Conservation (phyloP, 2,888 invertebrate genomes). For the Dicranocentrus wangi region DNA sequence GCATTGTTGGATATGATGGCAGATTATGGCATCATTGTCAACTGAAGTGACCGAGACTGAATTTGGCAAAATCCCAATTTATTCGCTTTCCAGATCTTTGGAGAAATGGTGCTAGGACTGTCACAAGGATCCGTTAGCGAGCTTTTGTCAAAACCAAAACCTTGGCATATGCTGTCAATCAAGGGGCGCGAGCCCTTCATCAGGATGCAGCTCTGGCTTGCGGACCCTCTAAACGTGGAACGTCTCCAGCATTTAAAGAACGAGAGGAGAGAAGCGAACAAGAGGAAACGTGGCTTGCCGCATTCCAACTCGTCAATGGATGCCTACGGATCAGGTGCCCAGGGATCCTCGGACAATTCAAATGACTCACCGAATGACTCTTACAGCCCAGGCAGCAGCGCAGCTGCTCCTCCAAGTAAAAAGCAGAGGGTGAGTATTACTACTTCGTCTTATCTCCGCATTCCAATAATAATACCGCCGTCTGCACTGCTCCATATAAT, state of each 20-base stretch:
- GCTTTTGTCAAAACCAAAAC: constrained; percentile 96
- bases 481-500: no score
- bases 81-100: constrained; percentile 86
- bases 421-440: constrained; percentile 72
- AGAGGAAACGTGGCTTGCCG: constrained; percentile 81
- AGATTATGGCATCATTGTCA: no score
- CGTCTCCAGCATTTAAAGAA: constrained; percentile 92
- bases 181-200: constrained; percentile 98
- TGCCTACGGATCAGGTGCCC: constrained; percentile 72
- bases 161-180: constrained; percentile 99
- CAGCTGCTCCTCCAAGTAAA: constrained; percentile 72
- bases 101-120: constrained; percentile 95
- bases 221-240: constrained; percentile 95
- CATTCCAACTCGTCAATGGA: constrained; percentile 71
- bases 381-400: constrained; percentile 73
- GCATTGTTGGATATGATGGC: no score
- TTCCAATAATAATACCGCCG: no score
- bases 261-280: constrained; percentile 92
- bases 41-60: no score
- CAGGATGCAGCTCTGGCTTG: constrained; percentile 96
- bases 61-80: no score
- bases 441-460: not conserved
- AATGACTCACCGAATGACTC: constrained; percentile 73
- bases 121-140: constrained; percentile 98
- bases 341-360: constrained; percentile 73